phyloP scores from a whole-genome alignment of 2,113 vertebrate genomes.

The Vanacampus margaritifer region DNA sequence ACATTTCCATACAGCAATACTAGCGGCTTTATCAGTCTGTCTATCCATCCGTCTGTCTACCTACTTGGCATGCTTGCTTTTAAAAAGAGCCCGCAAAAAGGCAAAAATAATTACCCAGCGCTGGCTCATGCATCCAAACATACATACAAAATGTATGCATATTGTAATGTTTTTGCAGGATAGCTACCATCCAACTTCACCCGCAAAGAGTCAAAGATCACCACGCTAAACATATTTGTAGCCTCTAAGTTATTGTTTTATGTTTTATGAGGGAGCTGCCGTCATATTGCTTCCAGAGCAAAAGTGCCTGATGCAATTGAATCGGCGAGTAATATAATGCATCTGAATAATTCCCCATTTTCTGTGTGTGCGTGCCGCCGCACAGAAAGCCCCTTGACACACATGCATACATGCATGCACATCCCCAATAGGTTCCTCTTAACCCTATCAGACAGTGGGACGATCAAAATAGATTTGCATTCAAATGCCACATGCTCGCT shows the following conservation, averaged over 20 bases:
- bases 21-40: conserved; percentile 53
- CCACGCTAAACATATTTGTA: conserved; percentile 63
- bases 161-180: conserved; percentile 6
- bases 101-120: conserved; percentile 40
- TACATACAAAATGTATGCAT: conserved; percentile 6
- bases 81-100: conserved; percentile 37
- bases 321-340: conserved; percentile 86
- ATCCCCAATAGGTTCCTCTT: conserved; percentile 67
- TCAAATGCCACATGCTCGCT: conserved; percentile 69
- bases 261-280: conserved; percentile 81
- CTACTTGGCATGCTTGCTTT: conserved; percentile 53
- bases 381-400: conserved; percentile 22
- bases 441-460: conserved; percentile 64
- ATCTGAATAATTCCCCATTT: conserved; percentile 79
- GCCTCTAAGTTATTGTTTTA: conserved; percentile 83
- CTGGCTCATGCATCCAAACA: conserved; percentile 16
- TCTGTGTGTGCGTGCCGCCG: conserved; percentile 20
- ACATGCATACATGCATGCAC: conserved; percentile 44
- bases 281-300: conserved; percentile 86
- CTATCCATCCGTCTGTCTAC: conserved; percentile 49
- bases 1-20: conserved; percentile 69
- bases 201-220: conserved; percentile 24
- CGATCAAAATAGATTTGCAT: conserved; percentile 73
- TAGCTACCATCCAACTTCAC: conserved; percentile 9
- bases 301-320: conserved; percentile 82